phyloP scores from a whole-genome alignment of 2,797 vertebrate species.

The Molossus alvarezi region DNA sequence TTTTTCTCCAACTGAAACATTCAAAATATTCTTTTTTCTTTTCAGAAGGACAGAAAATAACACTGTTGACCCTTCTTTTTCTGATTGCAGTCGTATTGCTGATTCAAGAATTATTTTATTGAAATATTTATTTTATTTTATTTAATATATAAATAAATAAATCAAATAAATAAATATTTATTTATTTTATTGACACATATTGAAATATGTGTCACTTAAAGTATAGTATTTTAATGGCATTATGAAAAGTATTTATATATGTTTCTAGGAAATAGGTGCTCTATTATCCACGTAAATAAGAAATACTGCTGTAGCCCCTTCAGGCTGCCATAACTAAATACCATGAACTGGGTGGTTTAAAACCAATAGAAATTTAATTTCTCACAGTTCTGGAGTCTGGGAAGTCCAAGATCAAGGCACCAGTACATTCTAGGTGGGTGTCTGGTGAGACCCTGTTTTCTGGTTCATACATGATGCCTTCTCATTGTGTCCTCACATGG shows the following conservation, averaged over 20 bases:
- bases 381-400: background rate
- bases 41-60: background rate
- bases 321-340: background rate
- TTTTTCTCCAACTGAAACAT: constrained; percentile 13
- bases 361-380: background rate
- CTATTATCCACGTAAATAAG: background rate
- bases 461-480: background rate
- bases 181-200: too few species aligned
- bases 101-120: constrained; percentile 38
- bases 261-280: background rate
- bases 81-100: background rate
- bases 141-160: too few species aligned
- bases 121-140: too few species aligned
- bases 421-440: background rate
- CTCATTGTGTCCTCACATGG: background rate
- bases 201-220: background rate
- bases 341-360: background rate
- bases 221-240: background rate
- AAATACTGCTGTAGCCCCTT: background rate
- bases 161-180: too few species aligned
- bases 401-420: background rate
- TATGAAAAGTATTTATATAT: background rate
- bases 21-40: background rate
- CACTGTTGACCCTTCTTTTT: constrained; percentile 1
- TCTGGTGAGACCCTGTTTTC: background rate